A percentile compares a stretch with the other conserved stretches of the same genome.
Evolutionary conservation across 2,888 invertebrate genomes (phyloP).

Genomic region (Lasioglossum morio): DNA sequence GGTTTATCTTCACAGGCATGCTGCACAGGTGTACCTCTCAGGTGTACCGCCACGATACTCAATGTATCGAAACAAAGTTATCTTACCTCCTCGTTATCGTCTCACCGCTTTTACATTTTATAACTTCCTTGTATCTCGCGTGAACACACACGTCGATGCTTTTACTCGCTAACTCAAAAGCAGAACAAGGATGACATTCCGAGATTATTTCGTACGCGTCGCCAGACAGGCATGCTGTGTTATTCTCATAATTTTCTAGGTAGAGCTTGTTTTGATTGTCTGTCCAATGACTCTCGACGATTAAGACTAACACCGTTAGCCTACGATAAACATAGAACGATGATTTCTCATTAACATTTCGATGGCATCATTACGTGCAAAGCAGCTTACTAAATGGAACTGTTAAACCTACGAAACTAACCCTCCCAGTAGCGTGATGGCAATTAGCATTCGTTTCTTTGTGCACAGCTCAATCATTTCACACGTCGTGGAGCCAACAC

Average conservation of each 20-base stretch:
- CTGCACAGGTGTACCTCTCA: too few relatives aligned
- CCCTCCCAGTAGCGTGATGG: conserved; percentile 91
- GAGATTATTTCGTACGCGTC: conserved; percentile 90
- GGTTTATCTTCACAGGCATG: too few relatives aligned
- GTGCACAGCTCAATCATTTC: conserved; percentile 94
- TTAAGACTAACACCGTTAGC: conserved; percentile 92
- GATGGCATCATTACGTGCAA: background rate
- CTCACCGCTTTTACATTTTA: conserved; percentile 93
- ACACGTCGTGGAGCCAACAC: background rate
- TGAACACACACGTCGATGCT: conserved; percentile 93
- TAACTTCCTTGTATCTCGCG: conserved; percentile 93
- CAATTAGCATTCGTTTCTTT: conserved; percentile 92
- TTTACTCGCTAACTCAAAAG: conserved; percentile 93
- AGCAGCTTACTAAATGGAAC: background rate
- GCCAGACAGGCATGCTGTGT: conserved; percentile 91
- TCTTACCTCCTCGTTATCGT: conserved; percentile 90
- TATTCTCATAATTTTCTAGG: conserved; percentile 89
- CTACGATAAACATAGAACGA: conserved; percentile 85
- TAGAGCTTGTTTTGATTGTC: conserved; percentile 88
- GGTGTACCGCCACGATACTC: background rate
- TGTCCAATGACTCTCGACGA: conserved; percentile 92
- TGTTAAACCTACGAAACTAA: conserved; percentile 84
- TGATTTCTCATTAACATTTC: background rate
- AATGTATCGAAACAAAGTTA: background rate
- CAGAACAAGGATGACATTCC: conserved; percentile 94